Evolutionary conservation across 2,888 invertebrate genomes (phyloP).

Genomic region (Phytoseiulus persimilis): DNA sequence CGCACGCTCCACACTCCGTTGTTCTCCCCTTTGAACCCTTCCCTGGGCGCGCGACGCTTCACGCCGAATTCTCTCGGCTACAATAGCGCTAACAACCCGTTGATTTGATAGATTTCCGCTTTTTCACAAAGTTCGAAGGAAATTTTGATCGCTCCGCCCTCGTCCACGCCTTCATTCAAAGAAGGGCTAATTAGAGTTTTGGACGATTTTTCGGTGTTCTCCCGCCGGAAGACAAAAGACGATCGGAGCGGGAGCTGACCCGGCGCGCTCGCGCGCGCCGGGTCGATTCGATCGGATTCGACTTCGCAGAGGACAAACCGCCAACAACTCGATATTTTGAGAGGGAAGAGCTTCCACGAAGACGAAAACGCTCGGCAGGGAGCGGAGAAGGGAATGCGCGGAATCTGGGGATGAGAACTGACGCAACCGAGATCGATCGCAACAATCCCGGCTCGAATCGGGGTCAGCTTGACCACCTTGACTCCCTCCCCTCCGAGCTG

Average conservation of each 20-base stretch:
- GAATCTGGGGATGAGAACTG: not conserved
- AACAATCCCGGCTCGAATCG: not conserved
- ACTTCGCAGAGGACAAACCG: not conserved
- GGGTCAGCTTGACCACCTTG: not conserved
- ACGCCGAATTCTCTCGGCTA: too few relatives aligned
- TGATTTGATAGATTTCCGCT: not conserved
- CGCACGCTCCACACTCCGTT: not conserved
- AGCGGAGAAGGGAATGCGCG: not conserved
- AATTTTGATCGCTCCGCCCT: not conserved
- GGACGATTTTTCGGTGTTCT: not conserved
- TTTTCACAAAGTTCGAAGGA: not conserved
- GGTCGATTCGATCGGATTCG: not conserved
- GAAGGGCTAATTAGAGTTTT: not conserved
- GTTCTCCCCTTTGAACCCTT: not conserved
- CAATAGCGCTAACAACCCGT: not conserved
- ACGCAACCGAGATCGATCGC: not conserved
- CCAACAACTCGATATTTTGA: not conserved
- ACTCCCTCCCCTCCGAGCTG: too few relatives aligned
- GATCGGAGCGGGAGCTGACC: too few relatives aligned
- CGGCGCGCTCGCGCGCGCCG: not conserved
- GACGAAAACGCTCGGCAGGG: not conserved
- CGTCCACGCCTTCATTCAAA: not conserved
- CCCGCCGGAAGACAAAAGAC: not conserved
- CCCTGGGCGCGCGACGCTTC: too few relatives aligned
- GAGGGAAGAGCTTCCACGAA: not conserved